These are phyloP conservation scores for Cecidostiba fungosa DNA, from an alignment of 2,888 invertebrate genomes.

Conservation along the genomic window DNA sequence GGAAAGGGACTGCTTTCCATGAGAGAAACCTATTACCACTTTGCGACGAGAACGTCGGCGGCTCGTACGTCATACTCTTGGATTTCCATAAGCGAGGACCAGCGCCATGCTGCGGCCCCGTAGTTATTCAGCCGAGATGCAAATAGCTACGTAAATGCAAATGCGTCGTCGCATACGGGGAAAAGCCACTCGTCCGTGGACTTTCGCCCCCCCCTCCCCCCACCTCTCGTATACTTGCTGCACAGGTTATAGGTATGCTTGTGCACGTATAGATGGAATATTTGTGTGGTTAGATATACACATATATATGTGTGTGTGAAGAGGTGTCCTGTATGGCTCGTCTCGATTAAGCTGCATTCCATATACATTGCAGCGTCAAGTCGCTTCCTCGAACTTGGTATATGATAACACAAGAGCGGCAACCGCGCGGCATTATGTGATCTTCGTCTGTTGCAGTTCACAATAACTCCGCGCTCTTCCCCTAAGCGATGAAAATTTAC, in stretches of 20 bases:
- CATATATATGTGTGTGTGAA: background rate
- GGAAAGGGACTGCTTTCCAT: background rate
- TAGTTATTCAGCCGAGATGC: slow-evolving; percentile 67
- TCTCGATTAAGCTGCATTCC: slow-evolving; percentile 42
- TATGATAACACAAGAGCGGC: slow-evolving; percentile 15
- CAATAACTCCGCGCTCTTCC: background rate
- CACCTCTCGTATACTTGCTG: background rate
- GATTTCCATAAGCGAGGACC: slow-evolving; percentile 69
- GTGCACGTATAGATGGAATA: background rate
- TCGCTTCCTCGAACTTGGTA: slow-evolving; percentile 45
- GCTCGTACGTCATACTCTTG: slow-evolving; percentile 63
- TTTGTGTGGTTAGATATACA: background rate
- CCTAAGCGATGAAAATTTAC: background rate
- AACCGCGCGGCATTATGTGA: background rate
- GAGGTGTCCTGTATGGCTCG: background rate
- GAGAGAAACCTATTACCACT: slow-evolving; percentile 45
- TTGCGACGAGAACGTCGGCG: background rate
- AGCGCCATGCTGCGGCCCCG: slow-evolving; percentile 29
- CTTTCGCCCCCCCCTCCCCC: background rate
- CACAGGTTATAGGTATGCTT: too few relatives aligned
- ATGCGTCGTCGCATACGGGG: slow-evolving; percentile 60
- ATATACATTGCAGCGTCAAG: background rate
- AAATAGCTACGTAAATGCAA: slow-evolving; percentile 69
- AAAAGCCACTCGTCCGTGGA: slow-evolving; percentile 49
- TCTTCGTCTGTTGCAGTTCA: slow-evolving; percentile 4